Evolutionary conservation across 1,140 invertebrate genomes (phyloP).

Genomic region (Drosophila ogumai): DNA sequence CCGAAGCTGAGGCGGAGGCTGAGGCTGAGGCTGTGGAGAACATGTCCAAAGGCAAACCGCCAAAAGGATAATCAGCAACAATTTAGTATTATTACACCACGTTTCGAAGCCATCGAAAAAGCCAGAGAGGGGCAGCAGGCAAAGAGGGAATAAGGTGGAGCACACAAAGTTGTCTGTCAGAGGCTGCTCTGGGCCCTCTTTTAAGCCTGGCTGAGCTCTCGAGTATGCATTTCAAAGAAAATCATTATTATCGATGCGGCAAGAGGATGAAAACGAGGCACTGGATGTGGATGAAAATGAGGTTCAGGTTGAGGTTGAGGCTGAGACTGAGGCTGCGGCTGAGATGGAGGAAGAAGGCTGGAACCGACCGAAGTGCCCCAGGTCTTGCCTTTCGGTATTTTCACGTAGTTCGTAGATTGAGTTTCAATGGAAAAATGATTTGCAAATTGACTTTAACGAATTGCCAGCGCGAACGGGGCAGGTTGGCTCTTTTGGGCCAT

Average conservation of each 20-base stretch:
- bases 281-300: conserved; percentile 10
- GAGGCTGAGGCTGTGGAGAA: conserved; percentile 29
- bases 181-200: conserved; percentile 42
- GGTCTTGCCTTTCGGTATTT: conserved; percentile 74
- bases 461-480: conserved; percentile 66
- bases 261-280: conserved; percentile 39
- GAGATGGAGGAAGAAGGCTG: background rate
- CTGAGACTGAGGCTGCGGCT: background rate
- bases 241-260: conserved; percentile 84
- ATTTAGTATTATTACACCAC: conserved; percentile 85
- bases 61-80: conserved; percentile 85
- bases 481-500: conserved; percentile 42
- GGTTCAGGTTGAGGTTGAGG: conserved; percentile 7
- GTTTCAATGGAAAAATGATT: conserved; percentile 85
- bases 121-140: background rate
- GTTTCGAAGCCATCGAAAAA: conserved; percentile 79
- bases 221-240: conserved; percentile 84
- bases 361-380: conserved; percentile 5
- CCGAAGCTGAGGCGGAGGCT: background rate
- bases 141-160: conserved; percentile 22
- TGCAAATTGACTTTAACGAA: conserved; percentile 85
- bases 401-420: conserved; percentile 82
- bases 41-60: conserved; percentile 82
- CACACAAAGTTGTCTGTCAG: conserved; percentile 79
- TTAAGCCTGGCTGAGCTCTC: conserved; percentile 59